Evolutionary conservation across 2,113 vertebrate species (phyloP), one percentile per base, ranked within the genome.

Genomic region (Halcyon senegalensis): DNA sequence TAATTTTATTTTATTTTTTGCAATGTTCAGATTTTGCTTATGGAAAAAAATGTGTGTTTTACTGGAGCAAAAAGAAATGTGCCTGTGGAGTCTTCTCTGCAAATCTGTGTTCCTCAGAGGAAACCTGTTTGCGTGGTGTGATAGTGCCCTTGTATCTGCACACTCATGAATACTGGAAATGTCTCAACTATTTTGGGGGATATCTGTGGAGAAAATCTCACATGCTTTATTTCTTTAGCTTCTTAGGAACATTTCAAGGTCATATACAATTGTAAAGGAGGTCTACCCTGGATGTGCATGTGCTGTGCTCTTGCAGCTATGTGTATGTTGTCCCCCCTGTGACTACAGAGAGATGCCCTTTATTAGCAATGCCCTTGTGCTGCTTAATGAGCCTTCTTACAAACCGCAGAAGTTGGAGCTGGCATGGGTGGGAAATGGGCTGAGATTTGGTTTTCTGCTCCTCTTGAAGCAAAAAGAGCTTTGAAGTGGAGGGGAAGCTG

Each of bases 251-350:
- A 7, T 69, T 60, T 51, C 85, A 90, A 80, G 78, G 72, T 85
- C 82, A 76, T 59, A 5, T 2, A 3, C 1, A 15, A 3, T 3
- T 3, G 3, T 69, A 9, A 41, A 62, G 75, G 0, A 0, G 23
- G 69, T 33, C 2, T 5, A 21, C 35, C 76, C 66, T 35, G 74
- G 48, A 6, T 60, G 69, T 31, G 39, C 56, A 59, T 4, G 1
- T 25, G 60, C 92, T 68, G 69, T 84, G 41, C 72, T 56, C 44
- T 84, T 11, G 44, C 55, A 69, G 67, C 76, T 43, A 10, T 0
- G 0, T 73, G 46, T 68, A 37, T 62, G 31, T 27, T n/a, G 28
- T 44, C 37, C 63, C 13, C 9, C 13, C 33, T 3, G 0, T 12
- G 37, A 16, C 69, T 62, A 8, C 1, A 2, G 74, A 58, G 70